These are phyloP conservation scores for Anabas testudineus DNA, from an alignment of 2,797 vertebrate genomes.

Conservation along the genomic window DNA sequence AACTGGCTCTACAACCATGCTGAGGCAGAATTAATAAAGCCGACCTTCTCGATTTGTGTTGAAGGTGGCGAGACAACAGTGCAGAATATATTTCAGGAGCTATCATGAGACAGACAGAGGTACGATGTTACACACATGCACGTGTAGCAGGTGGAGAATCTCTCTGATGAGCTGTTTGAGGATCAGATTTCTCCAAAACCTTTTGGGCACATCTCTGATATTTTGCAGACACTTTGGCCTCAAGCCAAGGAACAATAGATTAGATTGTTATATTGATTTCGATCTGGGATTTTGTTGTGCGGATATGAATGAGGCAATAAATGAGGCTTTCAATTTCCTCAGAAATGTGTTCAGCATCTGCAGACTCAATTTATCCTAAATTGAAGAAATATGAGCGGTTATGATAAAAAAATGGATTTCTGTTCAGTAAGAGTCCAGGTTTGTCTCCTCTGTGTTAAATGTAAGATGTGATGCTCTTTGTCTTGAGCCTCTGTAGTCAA, in stretches of 20 bases:
- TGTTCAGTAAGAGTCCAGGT: too few relatives aligned
- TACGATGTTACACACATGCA: background rate
- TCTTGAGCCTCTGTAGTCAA: too few relatives aligned
- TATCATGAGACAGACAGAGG: slow-evolving; percentile 3
- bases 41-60: too few relatives aligned
- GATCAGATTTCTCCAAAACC: too few relatives aligned
- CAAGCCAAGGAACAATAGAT: slow-evolving; percentile 16
- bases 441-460: background rate
- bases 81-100: background rate
- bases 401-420: too few relatives aligned
- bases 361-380: background rate
- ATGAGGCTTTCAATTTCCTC: slow-evolving; percentile 1
- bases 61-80: too few relatives aligned
- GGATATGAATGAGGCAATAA: background rate
- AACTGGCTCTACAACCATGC: too few relatives aligned
- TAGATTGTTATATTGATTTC: slow-evolving; percentile 26
- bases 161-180: background rate
- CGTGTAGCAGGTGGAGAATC: slow-evolving; percentile 20
- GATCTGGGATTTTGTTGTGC: slow-evolving; percentile 10
- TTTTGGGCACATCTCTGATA: too few relatives aligned
- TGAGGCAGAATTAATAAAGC: too few relatives aligned
- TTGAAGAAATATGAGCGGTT: background rate
- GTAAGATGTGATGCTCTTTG: too few relatives aligned
- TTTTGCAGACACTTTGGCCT: background rate
- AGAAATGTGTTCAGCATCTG: background rate